Evolutionary conservation across 92 coral and sea anemone genomes (phyloP), one percentile per base, ranked within the genome.

Genomic region (Porites evermanni): DNA sequence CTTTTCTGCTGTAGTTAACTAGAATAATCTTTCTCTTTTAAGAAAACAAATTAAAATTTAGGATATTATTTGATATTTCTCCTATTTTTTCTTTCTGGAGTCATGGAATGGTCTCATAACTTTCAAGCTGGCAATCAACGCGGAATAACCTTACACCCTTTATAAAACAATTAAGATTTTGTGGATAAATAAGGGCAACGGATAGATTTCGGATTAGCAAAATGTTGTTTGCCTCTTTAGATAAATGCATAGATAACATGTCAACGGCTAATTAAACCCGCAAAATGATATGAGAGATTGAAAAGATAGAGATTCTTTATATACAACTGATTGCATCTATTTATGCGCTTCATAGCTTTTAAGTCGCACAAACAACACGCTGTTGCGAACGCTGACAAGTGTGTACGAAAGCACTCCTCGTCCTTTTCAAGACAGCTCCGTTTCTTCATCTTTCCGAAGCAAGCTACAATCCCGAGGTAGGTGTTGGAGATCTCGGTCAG

Each of bases 241-340:
- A 83, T 83, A 50, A 83, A 74, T 50, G 87, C 19, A 50, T 10
- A 83, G 87, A 83, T 83, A 83, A 83, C 52, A 51, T 74, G 79
- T 73, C 87, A 73, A 56, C 87, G 73, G 72, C 87, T 74, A 83
- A 83, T 83, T 83, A 83, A 83, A 82, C 67, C 60, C 73, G 73
- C 80, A 83, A 73, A 56, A 83, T 83, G 79, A 83, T 83, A 83
- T 53, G 64, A 73, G 74, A 74, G 72, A 13, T 73, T 73, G 74
- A 77, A 64, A 51, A 70, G 21, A 78, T 16, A 11, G 24, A 54
- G 77, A 77, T 67, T 67, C 63, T 56, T 44, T 67, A 8, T 58
- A 2, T n/a, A 3, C 70, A 13, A 14, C 19, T 38, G 47, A 16
- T 60, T 70, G 80, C 87, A 74, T 83, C 72, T 83, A 38, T 83